phyloP scores from a whole-genome alignment of 2,888 invertebrate species.

The Phyllotreta striolata region DNA sequence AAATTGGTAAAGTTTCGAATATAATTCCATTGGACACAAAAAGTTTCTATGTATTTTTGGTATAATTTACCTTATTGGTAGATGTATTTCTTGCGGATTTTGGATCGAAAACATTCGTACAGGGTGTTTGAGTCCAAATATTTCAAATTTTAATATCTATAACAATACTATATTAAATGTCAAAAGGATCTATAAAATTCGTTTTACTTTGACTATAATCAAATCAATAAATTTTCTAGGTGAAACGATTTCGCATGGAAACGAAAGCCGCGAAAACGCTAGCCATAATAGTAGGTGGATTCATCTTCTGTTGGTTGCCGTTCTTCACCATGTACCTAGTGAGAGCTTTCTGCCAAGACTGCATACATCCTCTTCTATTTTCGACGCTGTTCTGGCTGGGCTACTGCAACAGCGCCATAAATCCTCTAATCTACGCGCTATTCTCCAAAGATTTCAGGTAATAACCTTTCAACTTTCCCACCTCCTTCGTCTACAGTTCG shows the following conservation, averaged over 20 bases:
- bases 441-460: constrained; percentile 94
- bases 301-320: constrained; percentile 96
- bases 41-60: no score
- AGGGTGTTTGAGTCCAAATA: no score
- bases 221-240: constrained; percentile 53
- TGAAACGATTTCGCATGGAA: constrained; percentile 92
- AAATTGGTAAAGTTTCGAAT: no score
- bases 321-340: constrained; percentile 96
- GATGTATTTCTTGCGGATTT: no score
- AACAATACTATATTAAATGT: no score
- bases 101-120: no score
- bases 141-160: no score
- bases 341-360: constrained; percentile 85
- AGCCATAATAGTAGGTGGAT: constrained; percentile 96
- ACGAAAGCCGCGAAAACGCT: constrained; percentile 97
- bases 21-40: no score
- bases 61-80: no score
- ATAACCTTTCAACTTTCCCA: background rate
- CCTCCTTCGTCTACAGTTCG: no score
- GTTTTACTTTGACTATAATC: background rate
- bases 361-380: constrained; percentile 86
- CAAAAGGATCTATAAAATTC: no score
- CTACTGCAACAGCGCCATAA: constrained; percentile 96
- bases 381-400: constrained; percentile 96
- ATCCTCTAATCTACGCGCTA: constrained; percentile 93